Evolutionary conservation across 2,113 vertebrate genomes (phyloP).

Genomic region (Thamnaconus septentrionalis): DNA sequence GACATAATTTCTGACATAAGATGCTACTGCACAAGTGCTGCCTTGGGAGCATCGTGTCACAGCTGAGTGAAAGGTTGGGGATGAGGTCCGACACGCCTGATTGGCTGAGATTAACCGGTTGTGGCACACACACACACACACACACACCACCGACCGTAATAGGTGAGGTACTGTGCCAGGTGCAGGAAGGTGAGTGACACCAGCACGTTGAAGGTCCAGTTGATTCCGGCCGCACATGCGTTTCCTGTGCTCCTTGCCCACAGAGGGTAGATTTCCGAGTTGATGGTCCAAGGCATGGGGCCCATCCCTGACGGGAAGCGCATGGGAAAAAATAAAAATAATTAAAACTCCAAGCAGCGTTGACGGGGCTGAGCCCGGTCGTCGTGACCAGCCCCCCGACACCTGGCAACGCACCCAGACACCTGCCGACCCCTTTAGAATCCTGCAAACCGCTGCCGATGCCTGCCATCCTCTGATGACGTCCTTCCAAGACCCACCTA

Average conservation of each 20-base stretch:
- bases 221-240: conserved; percentile 91
- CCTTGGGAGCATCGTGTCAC: neutral
- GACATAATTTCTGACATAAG: no score
- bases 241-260: conserved; percentile 99
- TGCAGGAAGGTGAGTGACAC: conserved; percentile 96
- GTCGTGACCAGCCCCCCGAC: no score
- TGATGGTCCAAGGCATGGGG: conserved; percentile 98
- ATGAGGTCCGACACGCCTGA: neutral
- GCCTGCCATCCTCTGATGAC: no score
- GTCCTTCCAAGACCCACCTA: no score
- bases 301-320: conserved; percentile 85
- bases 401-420: no score
- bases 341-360: neutral
- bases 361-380: no score
- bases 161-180: conserved; percentile 91
- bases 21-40: neutral
- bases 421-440: no score
- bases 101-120: no score
- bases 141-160: conserved; percentile 83
- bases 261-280: conserved; percentile 97
- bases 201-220: conserved; percentile 95
- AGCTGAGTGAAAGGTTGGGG: neutral
- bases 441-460: no score
- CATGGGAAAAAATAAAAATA: neutral
- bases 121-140: no score